A percentile compares a stretch with the other conserved stretches of the same genome.
Evolutionary conservation across 1,140 invertebrate genomes (phyloP).

Genomic region (Adelges cooleyi): DNA sequence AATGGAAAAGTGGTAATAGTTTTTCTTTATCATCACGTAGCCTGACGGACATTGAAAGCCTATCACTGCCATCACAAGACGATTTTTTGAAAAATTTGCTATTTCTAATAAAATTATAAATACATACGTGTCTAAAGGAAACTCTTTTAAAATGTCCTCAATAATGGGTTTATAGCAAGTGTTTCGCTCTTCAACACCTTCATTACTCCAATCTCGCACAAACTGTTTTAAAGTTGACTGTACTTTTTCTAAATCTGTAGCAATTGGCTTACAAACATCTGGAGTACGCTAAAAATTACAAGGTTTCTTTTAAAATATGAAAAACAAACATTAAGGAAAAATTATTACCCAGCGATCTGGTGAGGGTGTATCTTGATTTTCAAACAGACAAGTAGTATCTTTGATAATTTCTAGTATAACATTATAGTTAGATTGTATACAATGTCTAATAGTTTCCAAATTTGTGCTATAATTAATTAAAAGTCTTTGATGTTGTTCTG

Average conservation of each 20-base stretch:
- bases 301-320: background rate
- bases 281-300: conserved; percentile 24
- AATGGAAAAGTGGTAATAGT: no score
- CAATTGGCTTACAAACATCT: conserved; percentile 35
- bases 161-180: conserved; percentile 87
- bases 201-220: conserved; percentile 85
- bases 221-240: conserved; percentile 90
- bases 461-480: conserved; percentile 64
- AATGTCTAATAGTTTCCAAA: conserved; percentile 57
- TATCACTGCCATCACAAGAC: background rate
- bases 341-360: conserved; percentile 30
- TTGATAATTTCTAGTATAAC: conserved; percentile 73
- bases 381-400: conserved; percentile 73
- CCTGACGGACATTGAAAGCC: no score
- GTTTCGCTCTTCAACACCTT: conserved; percentile 67
- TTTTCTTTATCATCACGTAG: no score
- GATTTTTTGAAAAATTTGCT: background rate
- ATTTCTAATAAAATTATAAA: background rate
- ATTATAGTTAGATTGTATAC: conserved; percentile 72
- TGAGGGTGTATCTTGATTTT: conserved; percentile 44
- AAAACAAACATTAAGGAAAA: conserved; percentile 1
- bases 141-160: conserved; percentile 63
- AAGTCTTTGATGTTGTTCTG: conserved; percentile 59
- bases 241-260: conserved; percentile 66
- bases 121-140: conserved; percentile 47